Percentiles rank a stretch among this genome's conserved stretches.
phyloP scores from a whole-genome alignment of 1,140 invertebrate species.

The Archivesica marissinica region DNA sequence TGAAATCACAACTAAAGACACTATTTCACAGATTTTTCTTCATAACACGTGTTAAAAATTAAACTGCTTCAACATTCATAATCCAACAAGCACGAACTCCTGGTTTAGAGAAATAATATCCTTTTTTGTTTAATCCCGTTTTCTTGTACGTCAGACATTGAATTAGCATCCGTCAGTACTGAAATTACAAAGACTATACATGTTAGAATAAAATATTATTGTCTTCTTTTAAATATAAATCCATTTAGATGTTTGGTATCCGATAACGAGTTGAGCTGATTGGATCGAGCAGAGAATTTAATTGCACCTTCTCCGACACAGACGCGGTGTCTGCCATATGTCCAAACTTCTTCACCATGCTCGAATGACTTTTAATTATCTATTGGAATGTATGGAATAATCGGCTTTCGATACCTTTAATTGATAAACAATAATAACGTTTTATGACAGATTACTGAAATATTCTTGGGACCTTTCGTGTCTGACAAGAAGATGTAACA shows the following conservation, averaged over 20 bases:
- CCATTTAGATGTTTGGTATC: neutral
- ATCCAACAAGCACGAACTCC: neutral
- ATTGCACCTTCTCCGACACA: conserved; percentile 5
- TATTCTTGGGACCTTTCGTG: no score
- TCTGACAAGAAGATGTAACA: no score
- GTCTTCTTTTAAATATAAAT: neutral
- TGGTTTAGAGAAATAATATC: neutral
- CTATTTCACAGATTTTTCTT: neutral
- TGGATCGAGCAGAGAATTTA: conserved; percentile 28
- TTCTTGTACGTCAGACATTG: no score
- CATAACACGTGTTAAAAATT: neutral
- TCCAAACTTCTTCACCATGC: conserved; percentile 40
- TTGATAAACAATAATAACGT: conserved; percentile 23
- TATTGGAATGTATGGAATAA: conserved; percentile 29
- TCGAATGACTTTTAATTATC: conserved; percentile 30
- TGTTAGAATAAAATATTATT: neutral
- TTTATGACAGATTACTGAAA: no score
- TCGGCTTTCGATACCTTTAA: neutral
- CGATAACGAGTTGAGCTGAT: conserved; percentile 26
- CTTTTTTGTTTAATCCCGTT: conserved; percentile 9
- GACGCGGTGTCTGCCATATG: conserved; percentile 51
- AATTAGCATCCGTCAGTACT: neutral
- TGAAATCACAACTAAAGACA: no score
- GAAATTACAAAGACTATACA: neutral
- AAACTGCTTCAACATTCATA: neutral